These are phyloP conservation scores for Rhizomys pruinosus DNA, from an alignment of 2,113 vertebrate genomes.

Conservation along the genomic window DNA sequence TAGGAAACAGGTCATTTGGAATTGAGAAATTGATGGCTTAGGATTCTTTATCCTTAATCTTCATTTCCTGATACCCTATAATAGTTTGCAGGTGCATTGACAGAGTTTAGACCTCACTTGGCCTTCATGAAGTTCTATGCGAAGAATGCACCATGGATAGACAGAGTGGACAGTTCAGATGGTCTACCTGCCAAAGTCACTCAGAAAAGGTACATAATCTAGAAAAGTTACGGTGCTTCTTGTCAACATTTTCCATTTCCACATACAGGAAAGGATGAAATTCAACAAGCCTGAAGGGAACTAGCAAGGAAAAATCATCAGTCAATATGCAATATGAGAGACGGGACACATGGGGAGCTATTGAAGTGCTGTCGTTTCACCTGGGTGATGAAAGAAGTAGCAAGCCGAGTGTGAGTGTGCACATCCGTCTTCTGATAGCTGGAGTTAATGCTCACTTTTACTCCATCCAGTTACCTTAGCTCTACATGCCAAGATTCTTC, in stretches of 20 bases:
- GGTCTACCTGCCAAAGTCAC: neutral
- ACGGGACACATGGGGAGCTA: neutral
- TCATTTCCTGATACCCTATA: neutral
- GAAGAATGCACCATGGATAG: neutral
- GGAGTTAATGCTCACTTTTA: neutral
- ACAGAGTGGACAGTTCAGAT: neutral
- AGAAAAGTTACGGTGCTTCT: conserved; percentile 12
- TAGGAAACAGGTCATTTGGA: conserved; percentile 32
- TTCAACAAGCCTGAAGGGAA: conserved; percentile 29
- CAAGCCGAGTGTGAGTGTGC: neutral
- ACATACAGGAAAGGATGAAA: neutral
- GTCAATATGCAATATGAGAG: conserved; percentile 22
- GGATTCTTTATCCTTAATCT: neutral
- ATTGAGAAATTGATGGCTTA: neutral
- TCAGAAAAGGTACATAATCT: neutral
- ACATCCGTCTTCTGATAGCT: neutral
- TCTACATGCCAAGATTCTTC: neutral
- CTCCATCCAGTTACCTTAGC: neutral
- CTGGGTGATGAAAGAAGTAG: neutral
- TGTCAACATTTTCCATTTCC: neutral
- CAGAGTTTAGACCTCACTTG: conserved; percentile 11
- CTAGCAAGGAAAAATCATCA: conserved; percentile 7
- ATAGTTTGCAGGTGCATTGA: neutral
- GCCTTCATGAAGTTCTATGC: neutral
- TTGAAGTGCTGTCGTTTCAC: neutral